These are phyloP conservation scores for Sebastes kiyomatsui DNA, from an alignment of 2,797 vertebrate genomes.

Conservation along the genomic window DNA sequence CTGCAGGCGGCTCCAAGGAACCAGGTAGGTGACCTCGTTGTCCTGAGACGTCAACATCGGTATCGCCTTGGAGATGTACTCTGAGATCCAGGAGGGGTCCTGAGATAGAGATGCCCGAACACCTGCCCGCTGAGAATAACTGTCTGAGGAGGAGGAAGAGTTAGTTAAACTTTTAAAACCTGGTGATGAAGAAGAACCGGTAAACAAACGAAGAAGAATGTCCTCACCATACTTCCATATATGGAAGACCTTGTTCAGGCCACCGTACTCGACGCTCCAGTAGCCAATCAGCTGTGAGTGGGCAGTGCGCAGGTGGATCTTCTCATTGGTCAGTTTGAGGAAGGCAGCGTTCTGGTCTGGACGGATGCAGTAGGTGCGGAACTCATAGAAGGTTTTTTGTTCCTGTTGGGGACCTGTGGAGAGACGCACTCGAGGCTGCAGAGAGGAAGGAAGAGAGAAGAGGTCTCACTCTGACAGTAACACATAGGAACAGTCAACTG, in stretches of 20 bases:
- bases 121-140: slow-evolving; percentile 86
- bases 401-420: slow-evolving; percentile 63
- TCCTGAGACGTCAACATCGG: slow-evolving; percentile 87
- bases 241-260: slow-evolving; percentile 90
- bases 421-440: slow-evolving; percentile 49
- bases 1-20: slow-evolving; percentile 90
- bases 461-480: slow-evolving; percentile 11
- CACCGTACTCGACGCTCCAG: slow-evolving; percentile 90
- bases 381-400: slow-evolving; percentile 86
- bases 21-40: slow-evolving; percentile 88
- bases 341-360: slow-evolving; percentile 88
- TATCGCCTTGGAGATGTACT: slow-evolving; percentile 84
- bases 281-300: slow-evolving; percentile 90
- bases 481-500: no score
- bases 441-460: background rate
- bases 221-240: slow-evolving; percentile 95
- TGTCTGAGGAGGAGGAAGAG: slow-evolving; percentile 76
- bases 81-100: slow-evolving; percentile 87
- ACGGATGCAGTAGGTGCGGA: slow-evolving; percentile 88
- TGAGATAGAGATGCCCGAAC: slow-evolving; percentile 85
- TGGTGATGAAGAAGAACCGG: background rate
- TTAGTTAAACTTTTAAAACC: background rate
- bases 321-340: slow-evolving; percentile 83
- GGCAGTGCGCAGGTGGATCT: slow-evolving; percentile 86
- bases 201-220: background rate